Conservation (phyloP, 2,797 vertebrate species). For the Phaenicophaeus curvirostris region DNA sequence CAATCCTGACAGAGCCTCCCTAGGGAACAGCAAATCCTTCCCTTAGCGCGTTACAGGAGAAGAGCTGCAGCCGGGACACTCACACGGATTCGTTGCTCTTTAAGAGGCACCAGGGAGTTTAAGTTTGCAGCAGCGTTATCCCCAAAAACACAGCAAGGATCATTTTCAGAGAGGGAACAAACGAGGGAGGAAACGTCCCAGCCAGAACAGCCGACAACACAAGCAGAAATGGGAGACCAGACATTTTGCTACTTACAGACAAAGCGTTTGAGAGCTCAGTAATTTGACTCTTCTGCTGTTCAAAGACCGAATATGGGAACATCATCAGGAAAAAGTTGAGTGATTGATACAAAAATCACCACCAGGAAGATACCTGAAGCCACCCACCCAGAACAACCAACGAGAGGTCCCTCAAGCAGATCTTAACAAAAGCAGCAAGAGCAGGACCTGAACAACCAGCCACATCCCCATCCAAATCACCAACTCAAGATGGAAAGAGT, state of each 20-base stretch:
- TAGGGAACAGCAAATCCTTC: conserved; percentile 16
- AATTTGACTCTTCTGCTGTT: not conserved
- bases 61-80: not conserved
- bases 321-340: not conserved
- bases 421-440: not conserved
- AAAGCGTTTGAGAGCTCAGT: not conserved
- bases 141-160: not conserved
- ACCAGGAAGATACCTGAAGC: not conserved
- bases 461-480: not conserved
- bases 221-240: not conserved
- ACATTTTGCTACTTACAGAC: not conserved
- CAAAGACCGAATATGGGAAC: not conserved
- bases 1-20: conserved; percentile 30
- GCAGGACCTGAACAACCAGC: not conserved
- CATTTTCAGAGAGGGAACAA: not conserved
- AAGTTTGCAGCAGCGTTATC: not conserved
- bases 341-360: not conserved
- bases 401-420: not conserved
- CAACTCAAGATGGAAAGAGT: not conserved
- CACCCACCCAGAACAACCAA: rapidly evolving
- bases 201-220: not conserved
- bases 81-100: not conserved
- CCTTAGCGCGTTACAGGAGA: not conserved
- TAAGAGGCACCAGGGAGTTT: not conserved
- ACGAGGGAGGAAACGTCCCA: not conserved